These are phyloP conservation scores for Harmothoe impar DNA, from an alignment of 2,888 invertebrate species.

Conservation along the genomic window DNA sequence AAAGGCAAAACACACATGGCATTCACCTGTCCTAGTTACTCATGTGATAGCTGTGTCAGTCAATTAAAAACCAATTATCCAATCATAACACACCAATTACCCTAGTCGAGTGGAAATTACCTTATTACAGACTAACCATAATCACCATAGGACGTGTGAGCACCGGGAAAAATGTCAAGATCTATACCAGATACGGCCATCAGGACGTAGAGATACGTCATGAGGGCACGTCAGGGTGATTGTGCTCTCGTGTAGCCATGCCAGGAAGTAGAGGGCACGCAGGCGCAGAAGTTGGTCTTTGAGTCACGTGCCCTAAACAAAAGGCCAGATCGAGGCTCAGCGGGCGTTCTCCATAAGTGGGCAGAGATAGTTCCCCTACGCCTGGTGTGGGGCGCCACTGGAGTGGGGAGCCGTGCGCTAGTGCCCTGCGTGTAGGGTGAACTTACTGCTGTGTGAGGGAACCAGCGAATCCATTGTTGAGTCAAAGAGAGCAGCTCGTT, in stretches of 20 bases:
- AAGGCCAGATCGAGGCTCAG: constrained; percentile 4
- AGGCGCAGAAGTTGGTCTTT: not conserved
- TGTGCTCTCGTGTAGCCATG: not conserved
- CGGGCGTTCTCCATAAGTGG: not conserved
- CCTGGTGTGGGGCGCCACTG: not conserved
- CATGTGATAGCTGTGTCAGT: not conserved
- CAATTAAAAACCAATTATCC: constrained; percentile 9
- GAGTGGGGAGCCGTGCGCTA: not conserved
- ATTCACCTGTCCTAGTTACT: no score
- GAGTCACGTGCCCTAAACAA: not conserved
- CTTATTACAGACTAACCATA: constrained; percentile 6
- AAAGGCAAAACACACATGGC: no score
- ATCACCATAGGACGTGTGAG: constrained; percentile 1
- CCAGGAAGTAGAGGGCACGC: not conserved
- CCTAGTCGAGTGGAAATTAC: not conserved
- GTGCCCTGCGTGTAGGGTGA: not conserved
- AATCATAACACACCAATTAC: constrained; percentile 3
- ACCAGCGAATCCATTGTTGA: not conserved
- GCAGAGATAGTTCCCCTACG: not conserved
- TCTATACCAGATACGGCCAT: constrained; percentile 25
- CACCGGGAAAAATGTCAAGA: constrained; percentile 1
- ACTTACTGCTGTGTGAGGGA: not conserved
- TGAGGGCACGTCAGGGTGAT: no score
- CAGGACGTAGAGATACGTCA: not conserved
- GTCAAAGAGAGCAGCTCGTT: not conserved